These are phyloP conservation scores for Anableps anableps DNA, from an alignment of 2,797 vertebrate genomes.

Conservation along the genomic window DNA sequence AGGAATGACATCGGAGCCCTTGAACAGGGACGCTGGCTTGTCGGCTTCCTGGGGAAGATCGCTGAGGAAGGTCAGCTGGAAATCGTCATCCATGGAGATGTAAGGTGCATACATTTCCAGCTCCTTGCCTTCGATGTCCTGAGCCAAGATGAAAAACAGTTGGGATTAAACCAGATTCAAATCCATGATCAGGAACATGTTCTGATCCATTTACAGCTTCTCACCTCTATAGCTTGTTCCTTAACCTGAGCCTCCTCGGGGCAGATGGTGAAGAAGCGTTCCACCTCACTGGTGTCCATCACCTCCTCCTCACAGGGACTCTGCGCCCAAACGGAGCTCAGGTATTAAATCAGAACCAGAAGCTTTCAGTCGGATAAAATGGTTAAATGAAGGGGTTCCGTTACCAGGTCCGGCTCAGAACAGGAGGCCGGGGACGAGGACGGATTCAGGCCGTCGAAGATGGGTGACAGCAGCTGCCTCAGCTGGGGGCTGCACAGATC, in stretches of 20 bases:
- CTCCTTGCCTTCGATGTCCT: slow-evolving; percentile 78
- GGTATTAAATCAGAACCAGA: neutral
- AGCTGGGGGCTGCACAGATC: slow-evolving; percentile 86
- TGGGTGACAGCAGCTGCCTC: slow-evolving; percentile 83
- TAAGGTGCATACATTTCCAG: slow-evolving; percentile 91
- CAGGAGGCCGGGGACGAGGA: slow-evolving; percentile 24
- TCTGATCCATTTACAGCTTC: neutral
- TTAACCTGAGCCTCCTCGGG: slow-evolving; percentile 56
- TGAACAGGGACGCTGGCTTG: neutral
- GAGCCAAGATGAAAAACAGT: neutral
- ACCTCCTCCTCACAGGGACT: slow-evolving; percentile 52
- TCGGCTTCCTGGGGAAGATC: slow-evolving; percentile 55
- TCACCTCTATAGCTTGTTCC: slow-evolving; percentile 52
- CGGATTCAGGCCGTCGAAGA: slow-evolving; percentile 75
- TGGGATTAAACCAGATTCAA: too few species aligned
- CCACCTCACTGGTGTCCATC: slow-evolving; percentile 71
- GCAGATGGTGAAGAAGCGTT: slow-evolving; percentile 77
- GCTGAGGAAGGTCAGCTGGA: slow-evolving; percentile 84
- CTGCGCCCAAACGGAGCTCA: slow-evolving; percentile 33
- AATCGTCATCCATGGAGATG: slow-evolving; percentile 94
- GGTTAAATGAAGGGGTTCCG: neutral
- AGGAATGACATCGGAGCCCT: neutral
- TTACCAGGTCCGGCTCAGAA: slow-evolving; percentile 26
- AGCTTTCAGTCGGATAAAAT: accelerated
- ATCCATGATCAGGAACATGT: neutral